These are phyloP conservation scores for Ptilodon capucinus DNA, from an alignment of 2,888 invertebrate genomes.

Conservation along the genomic window DNA sequence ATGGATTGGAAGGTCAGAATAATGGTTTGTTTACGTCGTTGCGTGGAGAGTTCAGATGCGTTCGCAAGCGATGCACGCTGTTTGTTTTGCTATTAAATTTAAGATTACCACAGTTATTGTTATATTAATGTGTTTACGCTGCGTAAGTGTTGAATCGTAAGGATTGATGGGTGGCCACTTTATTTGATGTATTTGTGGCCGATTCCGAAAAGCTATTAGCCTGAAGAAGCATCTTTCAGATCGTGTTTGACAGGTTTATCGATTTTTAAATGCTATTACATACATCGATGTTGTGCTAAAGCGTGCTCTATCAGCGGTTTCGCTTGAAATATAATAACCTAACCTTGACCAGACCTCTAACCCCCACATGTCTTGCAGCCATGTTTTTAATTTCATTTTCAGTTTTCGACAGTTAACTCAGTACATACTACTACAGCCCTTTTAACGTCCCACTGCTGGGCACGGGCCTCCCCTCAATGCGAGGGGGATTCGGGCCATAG, in stretches of 20 bases:
- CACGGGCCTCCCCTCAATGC: no score
- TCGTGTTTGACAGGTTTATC: conserved; percentile 12
- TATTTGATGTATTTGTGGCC: conserved; percentile 10
- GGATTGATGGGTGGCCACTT: conserved; percentile 13
- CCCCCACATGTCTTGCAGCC: no score
- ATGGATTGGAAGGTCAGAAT: conserved; percentile 18
- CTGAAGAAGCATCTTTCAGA: conserved; percentile 7
- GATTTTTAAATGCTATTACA: conserved; percentile 5
- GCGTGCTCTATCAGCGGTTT: neutral
- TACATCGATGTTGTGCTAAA: neutral
- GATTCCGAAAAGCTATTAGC: conserved; percentile 7
- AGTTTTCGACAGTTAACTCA: no score
- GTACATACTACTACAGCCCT: no score
- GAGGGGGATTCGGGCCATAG: no score
- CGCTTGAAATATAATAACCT: neutral
- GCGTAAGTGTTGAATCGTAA: conserved; percentile 27
- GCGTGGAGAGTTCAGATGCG: conserved; percentile 39
- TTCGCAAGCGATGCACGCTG: conserved; percentile 32
- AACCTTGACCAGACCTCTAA: neutral
- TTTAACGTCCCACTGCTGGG: no score
- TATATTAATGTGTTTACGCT: conserved; percentile 46
- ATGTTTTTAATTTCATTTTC: no score
- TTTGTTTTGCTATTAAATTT: conserved; percentile 56
- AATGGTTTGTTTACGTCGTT: conserved; percentile 45
- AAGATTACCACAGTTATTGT: conserved; percentile 46